Conservation (phyloP, 2,113 vertebrate species). For the Pomatorhinus ruficollis region DNA sequence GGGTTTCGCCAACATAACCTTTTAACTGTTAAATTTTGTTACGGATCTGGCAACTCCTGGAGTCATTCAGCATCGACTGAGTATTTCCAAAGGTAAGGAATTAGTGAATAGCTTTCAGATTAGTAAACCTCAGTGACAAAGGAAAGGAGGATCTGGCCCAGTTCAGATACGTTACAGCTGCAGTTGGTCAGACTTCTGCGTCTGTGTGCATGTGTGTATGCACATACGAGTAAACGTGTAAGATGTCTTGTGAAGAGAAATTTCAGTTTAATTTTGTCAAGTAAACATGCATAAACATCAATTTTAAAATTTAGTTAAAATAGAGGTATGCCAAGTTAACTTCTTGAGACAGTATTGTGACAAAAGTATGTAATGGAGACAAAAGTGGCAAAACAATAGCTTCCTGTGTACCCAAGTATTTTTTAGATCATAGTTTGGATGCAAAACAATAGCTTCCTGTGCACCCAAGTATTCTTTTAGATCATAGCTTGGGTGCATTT, state of each 20-base stretch:
- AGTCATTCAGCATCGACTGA: background rate
- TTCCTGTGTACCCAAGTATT: background rate
- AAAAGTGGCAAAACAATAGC: background rate
- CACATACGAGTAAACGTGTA: background rate
- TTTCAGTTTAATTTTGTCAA: background rate
- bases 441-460: background rate
- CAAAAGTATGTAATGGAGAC: background rate
- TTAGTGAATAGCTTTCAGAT: background rate
- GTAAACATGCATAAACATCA: background rate
- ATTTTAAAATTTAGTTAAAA: background rate
- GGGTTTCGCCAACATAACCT: background rate
- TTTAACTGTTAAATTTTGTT: background rate
- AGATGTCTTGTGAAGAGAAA: background rate
- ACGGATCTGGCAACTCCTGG: background rate
- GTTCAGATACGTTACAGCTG: background rate
- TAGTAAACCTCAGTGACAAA: background rate
- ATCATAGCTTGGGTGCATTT: background rate
- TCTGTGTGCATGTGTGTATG: rapidly evolving
- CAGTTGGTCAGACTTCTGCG: background rate
- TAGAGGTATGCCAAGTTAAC: background rate
- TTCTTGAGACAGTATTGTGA: background rate
- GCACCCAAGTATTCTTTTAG: background rate
- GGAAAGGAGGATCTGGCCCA: background rate
- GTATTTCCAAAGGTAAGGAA: background rate
- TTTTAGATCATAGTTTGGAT: background rate